These are phyloP conservation scores for Gymnoscopelus microlampas DNA, from an alignment of 2,797 vertebrate genomes.

Conservation along the genomic window DNA sequence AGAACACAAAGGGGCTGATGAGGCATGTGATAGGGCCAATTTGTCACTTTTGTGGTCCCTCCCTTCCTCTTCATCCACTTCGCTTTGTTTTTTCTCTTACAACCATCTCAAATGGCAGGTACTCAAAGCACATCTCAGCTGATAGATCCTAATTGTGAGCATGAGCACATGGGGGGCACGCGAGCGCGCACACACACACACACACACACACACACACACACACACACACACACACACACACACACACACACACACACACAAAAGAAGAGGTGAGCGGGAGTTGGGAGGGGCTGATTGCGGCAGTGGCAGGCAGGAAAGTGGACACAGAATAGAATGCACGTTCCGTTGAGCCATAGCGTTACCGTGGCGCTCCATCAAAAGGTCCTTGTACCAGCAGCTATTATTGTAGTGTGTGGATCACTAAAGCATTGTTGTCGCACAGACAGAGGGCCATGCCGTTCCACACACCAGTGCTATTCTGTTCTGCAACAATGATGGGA, in stretches of 20 bases:
- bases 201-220: conserved; percentile 12
- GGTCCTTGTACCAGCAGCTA: conserved; percentile 71
- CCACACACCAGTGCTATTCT: conserved; percentile 59
- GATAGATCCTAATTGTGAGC: conserved; percentile 64
- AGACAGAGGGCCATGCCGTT: conserved; percentile 64
- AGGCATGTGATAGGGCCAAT: neutral
- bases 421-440: conserved; percentile 75
- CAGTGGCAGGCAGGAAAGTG: conserved; percentile 55
- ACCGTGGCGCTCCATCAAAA: conserved; percentile 60
- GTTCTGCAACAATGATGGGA: conserved; percentile 65
- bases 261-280: conserved; percentile 13
- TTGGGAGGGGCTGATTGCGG: conserved; percentile 55
- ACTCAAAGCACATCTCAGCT: conserved; percentile 37
- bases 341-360: conserved; percentile 36
- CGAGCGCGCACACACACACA: conserved; percentile 22
- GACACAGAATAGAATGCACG: conserved; percentile 40
- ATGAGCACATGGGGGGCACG: neutral
- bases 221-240: conserved; percentile 5
- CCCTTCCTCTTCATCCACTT: neutral
- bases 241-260: neutral
- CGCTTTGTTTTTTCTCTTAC: conserved; percentile 6
- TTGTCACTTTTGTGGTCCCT: neutral
- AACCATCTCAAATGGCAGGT: conserved; percentile 37
- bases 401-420: conserved; percentile 69
- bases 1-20: neutral